A percentile compares a stretch with the other conserved stretches of the same genome.
Conservation (phyloP, 2,888 invertebrate genomes). For the Macrosoma leucophasiata region DNA sequence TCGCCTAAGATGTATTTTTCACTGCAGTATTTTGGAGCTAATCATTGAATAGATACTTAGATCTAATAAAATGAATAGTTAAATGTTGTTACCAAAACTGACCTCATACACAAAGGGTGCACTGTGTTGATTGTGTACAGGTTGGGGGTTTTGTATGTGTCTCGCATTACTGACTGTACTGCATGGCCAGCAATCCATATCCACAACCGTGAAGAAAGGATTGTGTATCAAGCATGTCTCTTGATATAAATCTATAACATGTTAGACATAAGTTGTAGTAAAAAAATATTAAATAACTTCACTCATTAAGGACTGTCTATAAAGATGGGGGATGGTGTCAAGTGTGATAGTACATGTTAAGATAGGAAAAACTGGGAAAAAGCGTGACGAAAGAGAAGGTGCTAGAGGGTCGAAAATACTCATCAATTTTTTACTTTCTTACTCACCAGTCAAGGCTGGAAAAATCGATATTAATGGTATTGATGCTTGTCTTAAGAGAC, state of each 20-base stretch:
- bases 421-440: too few species aligned
- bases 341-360: too few species aligned
- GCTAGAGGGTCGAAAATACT: too few species aligned
- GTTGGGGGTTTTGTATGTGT: constrained; percentile 76
- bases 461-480: constrained; percentile 85
- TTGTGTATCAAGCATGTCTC: constrained; percentile 90
- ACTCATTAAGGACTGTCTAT: background rate
- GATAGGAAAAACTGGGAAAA: too few species aligned
- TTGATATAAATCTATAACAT: constrained; percentile 87
- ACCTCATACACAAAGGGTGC: constrained; percentile 77
- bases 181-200: constrained; percentile 91
- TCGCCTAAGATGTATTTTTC: too few species aligned
- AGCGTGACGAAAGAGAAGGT: too few species aligned
- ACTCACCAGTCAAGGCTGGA: constrained; percentile 82
- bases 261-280: too few species aligned
- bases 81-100: constrained; percentile 12
- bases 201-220: constrained; percentile 87
- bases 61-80: background rate
- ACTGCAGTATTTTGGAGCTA: too few species aligned
- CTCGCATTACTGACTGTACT: constrained; percentile 80
- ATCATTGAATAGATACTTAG: too few species aligned
- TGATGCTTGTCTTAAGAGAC: constrained; percentile 81
- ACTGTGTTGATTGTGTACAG: constrained; percentile 43
- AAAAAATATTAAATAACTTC: constrained; percentile 5
- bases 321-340: too few species aligned